phyloP scores from a whole-genome alignment of 2,113 vertebrate species.

The Cryptotis parvus region DNA sequence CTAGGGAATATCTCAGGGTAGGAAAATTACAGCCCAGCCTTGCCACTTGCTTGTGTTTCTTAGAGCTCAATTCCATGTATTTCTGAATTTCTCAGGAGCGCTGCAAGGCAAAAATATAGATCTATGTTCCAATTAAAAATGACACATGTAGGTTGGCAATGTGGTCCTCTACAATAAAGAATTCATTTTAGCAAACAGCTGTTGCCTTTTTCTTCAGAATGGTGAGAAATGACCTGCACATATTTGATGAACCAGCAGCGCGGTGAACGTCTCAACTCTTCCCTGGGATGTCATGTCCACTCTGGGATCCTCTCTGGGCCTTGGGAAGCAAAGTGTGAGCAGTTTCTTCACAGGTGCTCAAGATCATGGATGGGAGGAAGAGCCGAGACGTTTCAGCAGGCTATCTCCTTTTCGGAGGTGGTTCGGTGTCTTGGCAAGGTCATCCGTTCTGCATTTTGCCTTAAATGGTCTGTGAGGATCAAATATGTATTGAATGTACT shows the following conservation, averaged over 20 bases:
- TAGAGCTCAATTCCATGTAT: constrained; percentile 46
- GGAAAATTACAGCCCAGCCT: too few relatives aligned
- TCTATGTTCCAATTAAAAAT: constrained; percentile 61
- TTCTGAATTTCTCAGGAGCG: constrained; percentile 73
- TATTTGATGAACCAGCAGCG: constrained; percentile 59
- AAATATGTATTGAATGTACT: neutral
- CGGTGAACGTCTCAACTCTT: neutral
- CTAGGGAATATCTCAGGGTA: constrained; percentile 48
- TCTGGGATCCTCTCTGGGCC: neutral
- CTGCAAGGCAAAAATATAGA: constrained; percentile 37
- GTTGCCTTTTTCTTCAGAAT: constrained; percentile 65
- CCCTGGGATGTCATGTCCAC: neutral
- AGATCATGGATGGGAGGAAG: neutral
- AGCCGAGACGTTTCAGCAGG: neutral
- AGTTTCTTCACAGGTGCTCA: neutral
- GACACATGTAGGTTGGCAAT: constrained; percentile 71
- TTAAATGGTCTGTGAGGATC: neutral
- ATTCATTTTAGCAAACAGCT: constrained; percentile 66
- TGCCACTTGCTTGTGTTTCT: constrained; percentile 49
- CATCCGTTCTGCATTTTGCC: neutral
- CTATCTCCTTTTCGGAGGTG: neutral
- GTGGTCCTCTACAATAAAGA: constrained; percentile 64
- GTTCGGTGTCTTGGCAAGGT: neutral
- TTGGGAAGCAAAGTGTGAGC: constrained; percentile 38
- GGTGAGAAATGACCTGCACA: constrained; percentile 62